These are phyloP conservation scores for Apogon hyalosoma DNA, from an alignment of 2,797 vertebrate genomes.

Conservation along the genomic window DNA sequence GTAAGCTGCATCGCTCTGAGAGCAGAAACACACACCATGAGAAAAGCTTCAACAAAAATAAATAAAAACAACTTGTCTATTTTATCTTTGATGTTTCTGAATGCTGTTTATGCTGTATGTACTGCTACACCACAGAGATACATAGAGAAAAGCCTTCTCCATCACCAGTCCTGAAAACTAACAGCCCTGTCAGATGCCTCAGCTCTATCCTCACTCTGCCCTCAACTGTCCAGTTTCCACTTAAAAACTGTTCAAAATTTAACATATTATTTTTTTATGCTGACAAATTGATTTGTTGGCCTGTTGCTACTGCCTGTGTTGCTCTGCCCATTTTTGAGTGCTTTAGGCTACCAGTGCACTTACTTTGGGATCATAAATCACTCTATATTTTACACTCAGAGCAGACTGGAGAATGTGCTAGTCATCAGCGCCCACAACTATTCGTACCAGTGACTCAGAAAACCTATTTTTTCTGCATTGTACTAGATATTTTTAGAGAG, in stretches of 20 bases:
- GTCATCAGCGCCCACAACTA: not conserved
- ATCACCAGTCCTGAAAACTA: not conserved
- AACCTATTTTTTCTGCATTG: too few species aligned
- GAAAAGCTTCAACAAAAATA: not conserved
- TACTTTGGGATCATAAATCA: not conserved
- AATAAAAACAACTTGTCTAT: not conserved
- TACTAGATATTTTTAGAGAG: too few species aligned
- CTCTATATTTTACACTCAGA: not conserved
- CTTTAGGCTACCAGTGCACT: conserved; percentile 4
- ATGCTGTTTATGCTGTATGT: too few species aligned
- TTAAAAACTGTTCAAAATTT: not conserved
- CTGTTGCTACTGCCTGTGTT: not conserved
- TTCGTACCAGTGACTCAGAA: not conserved
- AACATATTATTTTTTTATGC: conserved; percentile 4
- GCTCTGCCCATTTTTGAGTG: not conserved
- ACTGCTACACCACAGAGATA: not conserved
- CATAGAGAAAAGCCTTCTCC: not conserved
- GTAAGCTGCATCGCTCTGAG: conserved; percentile 27
- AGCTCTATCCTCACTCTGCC: not conserved
- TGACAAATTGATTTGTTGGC: conserved; percentile 13
- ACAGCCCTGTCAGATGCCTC: not conserved
- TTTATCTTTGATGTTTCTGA: not conserved
- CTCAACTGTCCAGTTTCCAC: not conserved
- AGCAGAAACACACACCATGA: conserved; percentile 12
- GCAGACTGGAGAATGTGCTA: not conserved